Percentiles rank a stretch among this genome's conserved stretches.
phyloP scores from a whole-genome alignment of 37 sponge, comb jelly and placozoan genomes.

The Beroe ovata region DNA sequence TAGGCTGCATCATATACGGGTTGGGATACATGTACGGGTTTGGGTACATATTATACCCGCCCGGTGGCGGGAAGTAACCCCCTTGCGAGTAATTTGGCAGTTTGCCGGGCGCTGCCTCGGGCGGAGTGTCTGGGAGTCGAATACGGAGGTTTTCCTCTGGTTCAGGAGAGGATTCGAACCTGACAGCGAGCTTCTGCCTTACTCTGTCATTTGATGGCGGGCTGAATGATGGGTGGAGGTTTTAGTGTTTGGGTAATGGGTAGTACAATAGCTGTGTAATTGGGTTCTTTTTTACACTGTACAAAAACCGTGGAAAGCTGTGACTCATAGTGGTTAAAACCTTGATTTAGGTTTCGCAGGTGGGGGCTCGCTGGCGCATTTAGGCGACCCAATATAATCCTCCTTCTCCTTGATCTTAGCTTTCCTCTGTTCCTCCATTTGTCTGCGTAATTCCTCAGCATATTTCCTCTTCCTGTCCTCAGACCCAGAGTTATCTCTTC shows the following conservation, averaged over 20 bases:
- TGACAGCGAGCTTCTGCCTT: neutral
- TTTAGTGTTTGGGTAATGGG: no score
- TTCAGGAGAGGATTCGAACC: neutral
- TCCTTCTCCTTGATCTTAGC: constrained; percentile 25
- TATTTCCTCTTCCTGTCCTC: constrained; percentile 51
- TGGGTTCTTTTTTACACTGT: no score
- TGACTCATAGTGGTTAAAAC: no score
- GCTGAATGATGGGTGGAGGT: neutral
- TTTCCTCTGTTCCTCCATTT: constrained; percentile 60
- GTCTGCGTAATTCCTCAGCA: constrained; percentile 41
- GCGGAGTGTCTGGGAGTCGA: neutral
- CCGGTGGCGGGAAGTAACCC: constrained; percentile 21
- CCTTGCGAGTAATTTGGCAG: constrained; percentile 9
- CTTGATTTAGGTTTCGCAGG: neutral
- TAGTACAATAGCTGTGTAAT: no score
- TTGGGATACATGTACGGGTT: constrained; percentile 25
- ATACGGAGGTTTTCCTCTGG: neutral
- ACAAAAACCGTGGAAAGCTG: no score
- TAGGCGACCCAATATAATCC: constrained; percentile 14
- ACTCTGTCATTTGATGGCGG: constrained; percentile 6
- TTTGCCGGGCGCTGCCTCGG: neutral
- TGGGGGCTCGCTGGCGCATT: neutral
- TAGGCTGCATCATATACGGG: neutral
- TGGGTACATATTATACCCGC: constrained; percentile 3
- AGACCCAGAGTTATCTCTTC: neutral